Conservation (phyloP, 2,797 vertebrate species). For the Phrynocephalus forsythii region DNA sequence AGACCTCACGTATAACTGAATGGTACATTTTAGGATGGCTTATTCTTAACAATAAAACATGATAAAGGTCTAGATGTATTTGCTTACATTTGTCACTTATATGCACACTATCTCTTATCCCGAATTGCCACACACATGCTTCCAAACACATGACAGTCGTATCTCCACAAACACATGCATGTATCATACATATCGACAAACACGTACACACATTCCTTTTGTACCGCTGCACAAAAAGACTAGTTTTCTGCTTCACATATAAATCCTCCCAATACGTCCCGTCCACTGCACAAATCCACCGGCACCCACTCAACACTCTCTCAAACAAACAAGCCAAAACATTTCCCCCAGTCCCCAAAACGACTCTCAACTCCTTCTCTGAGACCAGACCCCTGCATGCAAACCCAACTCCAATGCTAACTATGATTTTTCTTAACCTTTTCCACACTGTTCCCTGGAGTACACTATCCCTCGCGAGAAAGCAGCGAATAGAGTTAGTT, state of each 20-base stretch:
- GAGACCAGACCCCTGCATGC: no score
- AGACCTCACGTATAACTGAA: not conserved
- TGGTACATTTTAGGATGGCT: not conserved
- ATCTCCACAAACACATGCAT: not conserved
- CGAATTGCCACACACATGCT: not conserved
- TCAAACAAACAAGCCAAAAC: no score
- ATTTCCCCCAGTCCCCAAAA: no score
- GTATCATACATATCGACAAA: not conserved
- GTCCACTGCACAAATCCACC: not conserved
- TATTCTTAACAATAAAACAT: not conserved
- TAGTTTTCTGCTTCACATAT: not conserved
- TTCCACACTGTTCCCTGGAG: no score
- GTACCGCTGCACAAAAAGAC: not conserved
- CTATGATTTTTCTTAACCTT: no score
- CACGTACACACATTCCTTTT: not conserved
- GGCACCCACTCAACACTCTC: no score
- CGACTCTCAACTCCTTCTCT: no score
- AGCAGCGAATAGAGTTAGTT: no score
- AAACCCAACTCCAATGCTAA: no score
- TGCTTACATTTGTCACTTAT: not conserved
- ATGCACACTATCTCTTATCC: no score
- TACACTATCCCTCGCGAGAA: no score
- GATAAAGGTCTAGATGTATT: not conserved
- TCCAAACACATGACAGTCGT: not conserved
- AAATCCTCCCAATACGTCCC: not conserved